These are phyloP conservation scores for Thunnus albacares DNA, from an alignment of 2,797 vertebrate genomes.

Conservation along the genomic window DNA sequence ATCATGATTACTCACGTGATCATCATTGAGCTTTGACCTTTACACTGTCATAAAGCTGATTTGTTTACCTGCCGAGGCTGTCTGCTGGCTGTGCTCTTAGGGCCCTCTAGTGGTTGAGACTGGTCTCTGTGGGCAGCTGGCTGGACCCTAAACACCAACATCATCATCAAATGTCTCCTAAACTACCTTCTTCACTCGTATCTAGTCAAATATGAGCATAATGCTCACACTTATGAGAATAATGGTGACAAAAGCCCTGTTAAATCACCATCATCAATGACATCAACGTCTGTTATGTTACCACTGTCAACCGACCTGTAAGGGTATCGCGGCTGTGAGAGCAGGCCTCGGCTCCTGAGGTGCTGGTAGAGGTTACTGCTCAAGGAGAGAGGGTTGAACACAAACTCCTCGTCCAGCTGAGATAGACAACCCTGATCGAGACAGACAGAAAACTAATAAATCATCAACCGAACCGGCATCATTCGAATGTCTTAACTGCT, in stretches of 20 bases:
- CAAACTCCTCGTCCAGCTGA: constrained; percentile 73
- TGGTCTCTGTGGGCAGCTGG: constrained; percentile 44
- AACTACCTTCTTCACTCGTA: not conserved
- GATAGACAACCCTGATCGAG: constrained; percentile 66
- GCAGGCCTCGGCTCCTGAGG: constrained; percentile 64
- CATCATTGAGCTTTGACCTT: constrained; percentile 23
- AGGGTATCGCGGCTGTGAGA: constrained; percentile 65
- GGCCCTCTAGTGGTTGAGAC: constrained; percentile 63
- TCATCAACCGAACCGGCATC: not conserved
- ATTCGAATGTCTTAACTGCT: not conserved
- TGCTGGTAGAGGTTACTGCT: constrained; percentile 74
- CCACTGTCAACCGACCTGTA: constrained; percentile 64
- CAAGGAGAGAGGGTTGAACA: constrained; percentile 77
- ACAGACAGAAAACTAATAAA: constrained; percentile 14
- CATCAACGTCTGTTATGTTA: not conserved
- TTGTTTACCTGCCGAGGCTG: constrained; percentile 68
- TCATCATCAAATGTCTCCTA: not conserved
- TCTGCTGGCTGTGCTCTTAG: constrained; percentile 52
- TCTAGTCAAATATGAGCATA: not conserved
- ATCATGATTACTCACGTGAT: not conserved
- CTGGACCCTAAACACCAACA: constrained; percentile 62
- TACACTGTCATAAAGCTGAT: constrained; percentile 16
- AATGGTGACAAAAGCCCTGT: no score
- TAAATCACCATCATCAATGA: not conserved
- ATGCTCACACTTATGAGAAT: not conserved